These are phyloP conservation scores for Glaucidium brasilianum DNA, from an alignment of 2,113 vertebrate genomes.

Conservation along the genomic window DNA sequence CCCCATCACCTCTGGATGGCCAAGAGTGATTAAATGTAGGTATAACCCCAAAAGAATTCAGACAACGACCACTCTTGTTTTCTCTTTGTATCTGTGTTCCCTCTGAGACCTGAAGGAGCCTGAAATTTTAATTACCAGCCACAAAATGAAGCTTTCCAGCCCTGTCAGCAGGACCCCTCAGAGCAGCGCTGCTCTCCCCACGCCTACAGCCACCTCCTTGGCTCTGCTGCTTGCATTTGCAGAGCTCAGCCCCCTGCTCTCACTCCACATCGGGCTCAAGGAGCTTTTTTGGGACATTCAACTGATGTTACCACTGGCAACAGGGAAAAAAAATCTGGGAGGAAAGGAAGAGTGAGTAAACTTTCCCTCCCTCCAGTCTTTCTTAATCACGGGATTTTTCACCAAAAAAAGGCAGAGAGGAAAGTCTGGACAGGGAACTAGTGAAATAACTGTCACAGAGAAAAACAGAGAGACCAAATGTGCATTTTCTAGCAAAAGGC, in stretches of 20 bases:
- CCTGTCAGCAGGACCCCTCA: neutral
- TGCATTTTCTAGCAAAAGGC: neutral
- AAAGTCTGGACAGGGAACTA: neutral
- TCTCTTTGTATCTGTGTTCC: neutral
- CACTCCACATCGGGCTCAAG: neutral
- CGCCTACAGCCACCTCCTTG: accelerated
- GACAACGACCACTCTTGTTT: neutral
- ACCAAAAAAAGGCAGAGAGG: neutral
- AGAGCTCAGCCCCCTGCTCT: neutral
- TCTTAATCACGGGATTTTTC: neutral
- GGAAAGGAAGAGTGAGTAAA: neutral
- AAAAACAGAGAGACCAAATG: neutral
- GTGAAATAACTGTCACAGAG: neutral
- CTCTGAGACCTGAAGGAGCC: neutral
- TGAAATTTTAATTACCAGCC: neutral
- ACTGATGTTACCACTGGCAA: neutral
- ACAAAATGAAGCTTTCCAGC: neutral
- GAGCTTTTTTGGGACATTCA: neutral
- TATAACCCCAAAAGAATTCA: neutral
- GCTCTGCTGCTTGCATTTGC: neutral
- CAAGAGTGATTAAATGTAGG: neutral
- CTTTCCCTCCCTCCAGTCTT: neutral
- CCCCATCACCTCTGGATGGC: neutral
- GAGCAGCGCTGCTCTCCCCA: neutral
- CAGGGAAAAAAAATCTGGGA: neutral